Base-by-base conservation (phyloP, 2,888 invertebrate species). In the Tenthredo scrophulariae region DNA sequence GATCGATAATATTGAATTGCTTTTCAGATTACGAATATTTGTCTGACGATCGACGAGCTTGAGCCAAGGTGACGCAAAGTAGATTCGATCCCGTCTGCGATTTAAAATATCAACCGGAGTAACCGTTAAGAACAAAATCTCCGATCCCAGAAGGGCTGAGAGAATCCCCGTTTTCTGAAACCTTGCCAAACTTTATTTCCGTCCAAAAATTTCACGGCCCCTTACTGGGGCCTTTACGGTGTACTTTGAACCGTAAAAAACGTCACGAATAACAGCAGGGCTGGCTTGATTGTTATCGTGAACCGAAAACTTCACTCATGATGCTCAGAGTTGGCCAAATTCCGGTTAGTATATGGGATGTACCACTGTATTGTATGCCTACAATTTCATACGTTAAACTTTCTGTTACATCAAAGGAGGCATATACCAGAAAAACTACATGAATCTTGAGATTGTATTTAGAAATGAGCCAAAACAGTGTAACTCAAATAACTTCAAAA, bases 191-290 rank as follows among this genome's bases (percentile, higher is more conserved):
- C 62, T 80, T 80, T 80, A 80, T 80, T 80, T 80, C 80, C 54
- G 18, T 33, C 77, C 29, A 58, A 62, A 80, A 80, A 80, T 62
- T 80, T 58, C 62, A 80, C 80, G 33, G 80, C 80, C 80, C 40
- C 50, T 80, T 62, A 58, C 62, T 40, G 26, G 62, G 40, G 18
- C 54, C 62, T 80, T 37, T 80, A 80, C 62, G 40, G 62, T 80
- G 62, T 80, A 80, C 80, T 80, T 58, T 40, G 80, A 40, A 62
- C 62, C 80, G 80, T 80, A 80, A 80, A 80, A 80, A 40, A 62
- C n/a, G 37, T 80, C 80, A 80, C 37, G 80, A 62, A 80, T 80
- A 80, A 80, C 58, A 62, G 22, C 26, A 40, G 80, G 80, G 80
- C 62, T 62, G 46, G 40, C 13, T 62, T 62, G 80, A 80, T 40